A percentile compares a stretch with the other conserved stretches of the same genome.
Evolutionary conservation across 1,140 invertebrate species (phyloP).

Genomic region (Brachionus calyciflorus): DNA sequence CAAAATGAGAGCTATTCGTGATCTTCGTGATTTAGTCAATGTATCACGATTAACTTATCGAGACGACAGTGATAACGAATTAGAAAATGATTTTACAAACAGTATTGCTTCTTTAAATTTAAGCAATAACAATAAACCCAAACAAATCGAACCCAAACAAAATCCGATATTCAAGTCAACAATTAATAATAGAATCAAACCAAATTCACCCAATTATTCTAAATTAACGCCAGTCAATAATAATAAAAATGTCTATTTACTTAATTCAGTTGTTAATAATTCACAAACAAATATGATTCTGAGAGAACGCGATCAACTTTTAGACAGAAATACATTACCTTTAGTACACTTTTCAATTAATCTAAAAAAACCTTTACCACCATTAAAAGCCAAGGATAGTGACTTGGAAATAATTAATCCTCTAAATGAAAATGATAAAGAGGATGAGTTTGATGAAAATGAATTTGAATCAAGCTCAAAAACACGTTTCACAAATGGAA

Average conservation of each 20-base stretch:
- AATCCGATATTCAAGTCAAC: neutral
- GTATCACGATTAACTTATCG: constrained; percentile 55
- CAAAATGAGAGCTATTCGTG: constrained; percentile 56
- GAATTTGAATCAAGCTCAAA: neutral
- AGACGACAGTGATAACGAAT: constrained; percentile 53
- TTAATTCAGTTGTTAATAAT: neutral
- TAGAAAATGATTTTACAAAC: constrained; percentile 51
- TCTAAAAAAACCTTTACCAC: constrained; percentile 20
- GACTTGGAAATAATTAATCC: neutral
- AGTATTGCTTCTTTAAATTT: constrained; percentile 40
- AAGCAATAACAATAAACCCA: constrained; percentile 16
- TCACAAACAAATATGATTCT: neutral
- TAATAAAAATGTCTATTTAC: neutral
- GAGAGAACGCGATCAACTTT: neutral
- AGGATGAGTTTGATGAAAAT: neutral
- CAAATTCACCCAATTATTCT: neutral
- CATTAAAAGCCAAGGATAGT: neutral
- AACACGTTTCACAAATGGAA: neutral
- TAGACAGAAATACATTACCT: constrained; percentile 15
- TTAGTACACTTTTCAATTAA: neutral
- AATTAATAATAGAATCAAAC: neutral
- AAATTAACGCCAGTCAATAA: neutral
- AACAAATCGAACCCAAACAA: neutral
- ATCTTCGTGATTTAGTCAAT: constrained; percentile 56
- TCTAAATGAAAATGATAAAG: neutral